Evolutionary conservation across 2,888 invertebrate species (phyloP).

Genomic region (Campoplex nolae): DNA sequence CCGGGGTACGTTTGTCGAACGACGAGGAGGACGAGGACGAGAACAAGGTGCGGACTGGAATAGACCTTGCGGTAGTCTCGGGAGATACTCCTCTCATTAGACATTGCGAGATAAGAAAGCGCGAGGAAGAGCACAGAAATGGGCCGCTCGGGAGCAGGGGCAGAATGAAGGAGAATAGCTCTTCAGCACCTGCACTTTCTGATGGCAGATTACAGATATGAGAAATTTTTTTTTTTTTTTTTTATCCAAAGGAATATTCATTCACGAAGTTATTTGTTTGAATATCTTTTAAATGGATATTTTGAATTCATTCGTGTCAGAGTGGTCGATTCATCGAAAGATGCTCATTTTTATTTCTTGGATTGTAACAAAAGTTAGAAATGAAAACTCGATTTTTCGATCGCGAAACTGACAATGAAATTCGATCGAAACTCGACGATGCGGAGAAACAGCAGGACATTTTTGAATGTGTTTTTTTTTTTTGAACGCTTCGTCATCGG

Average conservation of each 20-base stretch:
- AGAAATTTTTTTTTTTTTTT: background rate
- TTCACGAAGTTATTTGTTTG: too few relatives aligned
- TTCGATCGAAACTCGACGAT: background rate
- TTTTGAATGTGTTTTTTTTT: background rate
- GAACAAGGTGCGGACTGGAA: slow-evolving; percentile 27
- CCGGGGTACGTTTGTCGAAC: background rate
- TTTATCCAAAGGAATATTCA: background rate
- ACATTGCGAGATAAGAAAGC: slow-evolving; percentile 15
- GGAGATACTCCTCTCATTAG: slow-evolving; percentile 25
- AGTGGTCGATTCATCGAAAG: too few relatives aligned
- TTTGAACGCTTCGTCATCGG: background rate
- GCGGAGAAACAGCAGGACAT: background rate
- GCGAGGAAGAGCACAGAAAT: slow-evolving; percentile 6
- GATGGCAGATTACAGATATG: background rate
- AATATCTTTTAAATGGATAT: too few relatives aligned
- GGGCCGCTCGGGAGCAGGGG: too few relatives aligned
- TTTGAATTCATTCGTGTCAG: too few relatives aligned
- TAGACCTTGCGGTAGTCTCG: slow-evolving; percentile 10
- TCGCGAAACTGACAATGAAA: background rate
- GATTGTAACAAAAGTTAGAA: too few relatives aligned
- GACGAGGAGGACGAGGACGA: slow-evolving; percentile 1
- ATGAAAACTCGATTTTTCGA: background rate
- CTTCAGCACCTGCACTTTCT: slow-evolving; percentile 65
- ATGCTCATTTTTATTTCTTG: too few relatives aligned
- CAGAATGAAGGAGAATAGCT: slow-evolving; percentile 67